Conservation (phyloP, 2,888 invertebrate genomes). For the Melikaiella ostensackeni region DNA sequence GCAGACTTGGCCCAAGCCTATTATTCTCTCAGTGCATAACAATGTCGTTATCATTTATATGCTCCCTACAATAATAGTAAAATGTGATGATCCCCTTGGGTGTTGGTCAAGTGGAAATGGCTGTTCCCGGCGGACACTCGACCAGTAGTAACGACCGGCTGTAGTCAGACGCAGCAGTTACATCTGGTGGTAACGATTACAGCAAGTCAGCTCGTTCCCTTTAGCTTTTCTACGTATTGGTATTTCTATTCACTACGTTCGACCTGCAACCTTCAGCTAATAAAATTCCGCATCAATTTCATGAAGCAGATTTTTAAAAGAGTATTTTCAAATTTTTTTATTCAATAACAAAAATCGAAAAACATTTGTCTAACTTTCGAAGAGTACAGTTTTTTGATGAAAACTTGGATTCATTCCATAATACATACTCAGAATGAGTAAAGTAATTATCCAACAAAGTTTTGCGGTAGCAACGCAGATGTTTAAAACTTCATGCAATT, state of each 20-base stretch:
- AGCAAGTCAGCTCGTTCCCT: conserved; percentile 9
- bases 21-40: neutral
- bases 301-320: no score
- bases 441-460: no score
- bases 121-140: neutral
- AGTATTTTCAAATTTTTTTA: no score
- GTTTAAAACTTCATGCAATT: no score
- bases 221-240: neutral
- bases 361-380: no score
- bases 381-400: no score
- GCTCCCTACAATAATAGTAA: neutral
- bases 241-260: neutral
- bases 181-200: conserved; percentile 4
- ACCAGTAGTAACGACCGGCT: neutral
- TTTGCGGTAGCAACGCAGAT: no score
- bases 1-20: neutral
- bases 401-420: no score
- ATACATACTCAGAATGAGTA: no score
- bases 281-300: no score
- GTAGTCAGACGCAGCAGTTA: conserved; percentile 2
- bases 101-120: conserved; percentile 23
- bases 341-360: no score
- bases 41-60: conserved; percentile 3
- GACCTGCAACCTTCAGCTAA: neutral
- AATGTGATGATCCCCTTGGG: conserved; percentile 9